Evolutionary conservation across 92 coral and sea anemone genomes (phyloP).

Genomic region (Metridium senile): DNA sequence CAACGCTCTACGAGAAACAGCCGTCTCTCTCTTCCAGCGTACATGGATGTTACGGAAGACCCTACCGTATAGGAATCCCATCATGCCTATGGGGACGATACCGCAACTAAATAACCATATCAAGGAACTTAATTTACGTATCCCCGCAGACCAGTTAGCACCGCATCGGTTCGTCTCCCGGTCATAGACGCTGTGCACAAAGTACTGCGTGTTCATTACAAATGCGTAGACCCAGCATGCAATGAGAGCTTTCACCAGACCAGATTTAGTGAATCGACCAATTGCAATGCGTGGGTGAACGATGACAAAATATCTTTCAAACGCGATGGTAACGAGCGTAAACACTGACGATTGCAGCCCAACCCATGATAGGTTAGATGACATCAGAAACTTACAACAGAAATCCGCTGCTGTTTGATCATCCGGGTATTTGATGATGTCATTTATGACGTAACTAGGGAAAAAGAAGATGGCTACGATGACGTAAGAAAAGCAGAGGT

Average conservation of each 20-base stretch:
- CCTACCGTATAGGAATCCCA: conserved; percentile 39
- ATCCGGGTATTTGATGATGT: conserved; percentile 33
- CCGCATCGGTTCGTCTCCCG: conserved; percentile 1
- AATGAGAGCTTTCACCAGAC: conserved; percentile 8
- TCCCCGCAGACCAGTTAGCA: conserved; percentile 8
- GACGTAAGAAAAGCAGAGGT: conserved; percentile 34
- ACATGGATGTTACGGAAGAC: conserved; percentile 17
- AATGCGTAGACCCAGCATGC: conserved; percentile 39
- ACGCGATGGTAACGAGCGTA: conserved; percentile 36
- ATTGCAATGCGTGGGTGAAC: conserved; percentile 32
- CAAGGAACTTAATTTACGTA: neutral
- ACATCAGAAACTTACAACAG: conserved; percentile 38
- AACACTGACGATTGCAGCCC: conserved; percentile 41
- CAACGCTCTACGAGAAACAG: conserved; percentile 45
- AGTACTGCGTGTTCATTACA: conserved; percentile 12
- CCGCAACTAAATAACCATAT: conserved; percentile 34
- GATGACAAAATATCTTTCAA: conserved; percentile 45
- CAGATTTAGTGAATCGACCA: conserved; percentile 34
- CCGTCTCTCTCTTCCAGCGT: conserved; percentile 46
- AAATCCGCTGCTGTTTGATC: conserved; percentile 26
- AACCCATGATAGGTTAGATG: conserved; percentile 32
- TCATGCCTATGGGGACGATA: conserved; percentile 14
- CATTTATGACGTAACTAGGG: conserved; percentile 40
- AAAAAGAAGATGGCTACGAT: conserved; percentile 34
- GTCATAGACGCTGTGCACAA: conserved; percentile 22